Percentiles rank a stretch among this genome's conserved stretches.
These are phyloP conservation scores for Electrona antarctica DNA, from an alignment of 2,113 vertebrate genomes.

Conservation along the genomic window DNA sequence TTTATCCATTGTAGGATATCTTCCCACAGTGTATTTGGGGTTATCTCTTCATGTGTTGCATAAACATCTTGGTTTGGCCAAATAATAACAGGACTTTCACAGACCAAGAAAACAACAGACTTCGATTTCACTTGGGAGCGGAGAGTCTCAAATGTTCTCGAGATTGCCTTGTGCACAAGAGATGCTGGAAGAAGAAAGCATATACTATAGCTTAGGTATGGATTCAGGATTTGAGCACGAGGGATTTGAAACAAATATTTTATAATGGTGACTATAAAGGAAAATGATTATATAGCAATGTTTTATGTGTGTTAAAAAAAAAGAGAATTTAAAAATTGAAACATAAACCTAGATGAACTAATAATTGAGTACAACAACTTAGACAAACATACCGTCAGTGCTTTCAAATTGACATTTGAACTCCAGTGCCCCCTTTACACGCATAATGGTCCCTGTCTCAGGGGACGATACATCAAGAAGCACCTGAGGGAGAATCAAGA, in stretches of 20 bases:
- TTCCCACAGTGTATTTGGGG: slow-evolving; percentile 78
- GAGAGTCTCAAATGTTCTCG: slow-evolving; percentile 81
- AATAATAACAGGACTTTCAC: slow-evolving; percentile 84
- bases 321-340: not conserved
- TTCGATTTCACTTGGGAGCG: slow-evolving; percentile 84
- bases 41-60: slow-evolving; percentile 77
- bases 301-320: too few relatives aligned
- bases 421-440: slow-evolving; percentile 63
- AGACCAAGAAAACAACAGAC: slow-evolving; percentile 83
- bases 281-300: not conserved
- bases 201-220: not conserved
- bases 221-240: too few relatives aligned
- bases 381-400: slow-evolving; percentile 57
- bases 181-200: slow-evolving; percentile 70
- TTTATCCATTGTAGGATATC: slow-evolving; percentile 80
- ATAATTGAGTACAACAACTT: not conserved
- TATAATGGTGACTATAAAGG: too few relatives aligned
- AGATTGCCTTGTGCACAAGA: slow-evolving; percentile 78
- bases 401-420: slow-evolving; percentile 64
- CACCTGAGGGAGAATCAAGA: slow-evolving; percentile 45
- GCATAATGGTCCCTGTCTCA: slow-evolving; percentile 39
- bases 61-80: slow-evolving; percentile 86
- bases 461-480: slow-evolving; percentile 17
- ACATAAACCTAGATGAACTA: not conserved
- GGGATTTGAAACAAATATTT: too few relatives aligned